Evolutionary conservation across 2,797 vertebrate genomes (phyloP).

Genomic region (Tiaroga cobitis): DNA sequence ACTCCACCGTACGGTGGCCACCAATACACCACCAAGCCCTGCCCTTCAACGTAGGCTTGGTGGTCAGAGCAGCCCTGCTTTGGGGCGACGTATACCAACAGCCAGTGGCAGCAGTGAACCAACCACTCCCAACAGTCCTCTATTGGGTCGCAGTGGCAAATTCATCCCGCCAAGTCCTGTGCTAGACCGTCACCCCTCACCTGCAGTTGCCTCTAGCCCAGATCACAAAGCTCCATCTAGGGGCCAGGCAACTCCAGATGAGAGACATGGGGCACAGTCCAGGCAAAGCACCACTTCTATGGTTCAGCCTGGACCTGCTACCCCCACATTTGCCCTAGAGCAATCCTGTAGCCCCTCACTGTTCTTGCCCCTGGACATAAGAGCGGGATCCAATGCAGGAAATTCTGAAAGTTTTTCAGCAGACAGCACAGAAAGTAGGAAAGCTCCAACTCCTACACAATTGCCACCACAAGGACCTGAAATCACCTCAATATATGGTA

Average conservation of each 20-base stretch:
- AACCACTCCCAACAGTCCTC: constrained; percentile 69
- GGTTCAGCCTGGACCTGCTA: constrained; percentile 79
- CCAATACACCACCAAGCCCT: constrained; percentile 92
- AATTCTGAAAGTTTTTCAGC: constrained; percentile 79
- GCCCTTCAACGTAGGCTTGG: constrained; percentile 84
- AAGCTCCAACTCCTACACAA: constrained; percentile 73
- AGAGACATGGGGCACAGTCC: constrained; percentile 79
- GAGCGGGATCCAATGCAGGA: constrained; percentile 85
- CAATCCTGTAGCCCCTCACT: constrained; percentile 75
- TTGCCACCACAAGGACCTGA: constrained; percentile 83
- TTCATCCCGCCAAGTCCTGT: constrained; percentile 80
- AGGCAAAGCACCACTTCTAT: constrained; percentile 82
- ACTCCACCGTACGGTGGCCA: constrained; percentile 94
- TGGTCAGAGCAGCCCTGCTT: constrained; percentile 77
- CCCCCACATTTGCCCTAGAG: constrained; percentile 86
- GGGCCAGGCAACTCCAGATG: constrained; percentile 82
- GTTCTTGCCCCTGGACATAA: constrained; percentile 84
- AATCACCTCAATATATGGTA: constrained; percentile 93
- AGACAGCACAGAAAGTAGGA: constrained; percentile 83
- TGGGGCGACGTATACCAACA: constrained; percentile 62
- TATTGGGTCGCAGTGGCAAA: constrained; percentile 67
- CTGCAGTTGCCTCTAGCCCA: constrained; percentile 68
- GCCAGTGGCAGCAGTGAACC: constrained; percentile 44
- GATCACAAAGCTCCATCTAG: constrained; percentile 73
- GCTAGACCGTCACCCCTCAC: constrained; percentile 76